Conservation (phyloP, 2,113 vertebrate species). For the Poecilia latipinna region DNA sequence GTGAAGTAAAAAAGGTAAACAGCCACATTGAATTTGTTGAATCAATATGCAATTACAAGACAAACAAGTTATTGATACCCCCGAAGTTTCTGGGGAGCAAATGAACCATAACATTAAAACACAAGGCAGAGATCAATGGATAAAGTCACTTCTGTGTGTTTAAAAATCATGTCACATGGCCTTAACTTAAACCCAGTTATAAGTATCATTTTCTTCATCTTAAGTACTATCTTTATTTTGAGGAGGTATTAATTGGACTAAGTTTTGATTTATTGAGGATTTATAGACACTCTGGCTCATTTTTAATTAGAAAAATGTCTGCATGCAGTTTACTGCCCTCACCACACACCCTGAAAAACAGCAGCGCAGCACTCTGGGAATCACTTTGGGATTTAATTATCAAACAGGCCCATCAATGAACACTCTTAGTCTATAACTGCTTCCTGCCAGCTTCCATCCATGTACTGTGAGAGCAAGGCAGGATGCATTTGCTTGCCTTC, state of each 20-base stretch:
- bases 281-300: neutral
- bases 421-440: slow-evolving; percentile 31
- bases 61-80: slow-evolving; percentile 76
- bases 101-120: slow-evolving; percentile 62
- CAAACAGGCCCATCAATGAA: slow-evolving; percentile 35
- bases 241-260: neutral
- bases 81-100: slow-evolving; percentile 57
- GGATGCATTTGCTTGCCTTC: slow-evolving; percentile 8
- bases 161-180: neutral
- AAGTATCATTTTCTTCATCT: neutral
- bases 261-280: neutral
- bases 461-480: slow-evolving; percentile 6
- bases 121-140: slow-evolving; percentile 66
- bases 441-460: slow-evolving; percentile 36
- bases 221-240: neutral
- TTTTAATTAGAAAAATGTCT: neutral
- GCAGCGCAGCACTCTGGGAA: slow-evolving; percentile 26
- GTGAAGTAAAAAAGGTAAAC: slow-evolving; percentile 31
- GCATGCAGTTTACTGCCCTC: neutral
- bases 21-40: slow-evolving; percentile 50
- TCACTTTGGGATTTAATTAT: slow-evolving; percentile 51
- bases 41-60: slow-evolving; percentile 81
- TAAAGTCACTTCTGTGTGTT: slow-evolving; percentile 27
- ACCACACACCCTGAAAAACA: neutral
- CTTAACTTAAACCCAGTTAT: neutral